Evolutionary conservation across 2,113 vertebrate genomes (phyloP), one percentile per base, ranked within the genome.

Genomic region (Cygnus buccinator): DNA sequence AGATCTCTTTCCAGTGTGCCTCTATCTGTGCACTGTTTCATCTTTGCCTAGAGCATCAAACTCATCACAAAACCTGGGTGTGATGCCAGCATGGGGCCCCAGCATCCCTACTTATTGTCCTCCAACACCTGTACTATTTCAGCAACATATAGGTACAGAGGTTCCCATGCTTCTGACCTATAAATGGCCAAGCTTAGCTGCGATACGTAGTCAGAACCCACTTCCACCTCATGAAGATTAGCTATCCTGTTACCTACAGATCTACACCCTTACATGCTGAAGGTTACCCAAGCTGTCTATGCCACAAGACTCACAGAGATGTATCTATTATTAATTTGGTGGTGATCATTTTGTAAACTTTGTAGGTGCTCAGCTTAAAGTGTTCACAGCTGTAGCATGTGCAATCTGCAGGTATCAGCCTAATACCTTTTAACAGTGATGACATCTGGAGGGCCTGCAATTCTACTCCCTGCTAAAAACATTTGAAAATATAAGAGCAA

Each of bases 351-450:
- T 23, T 89, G 44, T 33, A 59, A 70, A 44, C 31, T 50, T 81
- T 12, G 8, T 58, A 35, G 29, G 16, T 35, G 11, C 25, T 11
- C 26, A 48, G 19, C n/a, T 89, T 15, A 82, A 50, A 29, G 31
- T 21, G 6, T 11, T 14, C 50, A 39, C 22, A 50, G 4, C 8
- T 77, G 6, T 16, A 31, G 16, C 48, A 37, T 26, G 17, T 19
- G 19, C 9, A 14, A 20, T 33, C 25, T 81, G 33, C 21, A 55
- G 35, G 12, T 22, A 9, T 35, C 44, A 55, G 26, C 28, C n/a
- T 74, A 21, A 33, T 21, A 33, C 0, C 0, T 48, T 31, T 74
- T 48, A 58, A 19, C 10, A 59, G 5, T 17, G 52, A 10, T 28
- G 61, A 39, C 23, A 11, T 29, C 41, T 88, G 21, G 63, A 87